Percentiles rank a stretch among this genome's conserved stretches.
phyloP scores from a whole-genome alignment of 2,888 invertebrate species.

The Seira sanloemensis region DNA sequence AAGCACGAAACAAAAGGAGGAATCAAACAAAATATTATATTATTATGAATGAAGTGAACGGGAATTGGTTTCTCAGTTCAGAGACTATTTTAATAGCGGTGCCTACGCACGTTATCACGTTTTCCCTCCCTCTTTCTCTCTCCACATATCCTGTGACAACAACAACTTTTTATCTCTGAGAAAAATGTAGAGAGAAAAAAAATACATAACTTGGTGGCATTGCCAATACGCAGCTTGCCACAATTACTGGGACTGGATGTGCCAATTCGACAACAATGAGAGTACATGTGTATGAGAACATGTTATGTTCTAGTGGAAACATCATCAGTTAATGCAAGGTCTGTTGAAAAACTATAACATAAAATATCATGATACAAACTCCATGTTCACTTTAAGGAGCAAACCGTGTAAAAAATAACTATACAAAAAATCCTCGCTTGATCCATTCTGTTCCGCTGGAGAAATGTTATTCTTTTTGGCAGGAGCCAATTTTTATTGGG shows the following conservation, averaged over 20 bases:
- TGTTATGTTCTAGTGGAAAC: not conserved
- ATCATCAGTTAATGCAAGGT: not conserved
- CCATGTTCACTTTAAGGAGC: not conserved
- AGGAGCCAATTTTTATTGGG: slow-evolving; percentile 52
- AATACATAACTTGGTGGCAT: not conserved
- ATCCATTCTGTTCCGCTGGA: not conserved
- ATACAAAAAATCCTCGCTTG: not conserved
- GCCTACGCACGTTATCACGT: not conserved
- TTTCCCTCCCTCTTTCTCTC: not conserved
- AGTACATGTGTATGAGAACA: not conserved
- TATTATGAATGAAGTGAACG: not conserved
- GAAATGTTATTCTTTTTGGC: slow-evolving; percentile 56
- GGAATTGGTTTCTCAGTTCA: not conserved
- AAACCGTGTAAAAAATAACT: not conserved
- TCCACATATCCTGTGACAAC: slow-evolving; percentile 1
- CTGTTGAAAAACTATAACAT: not conserved
- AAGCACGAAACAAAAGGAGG: not conserved
- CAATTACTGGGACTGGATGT: not conserved
- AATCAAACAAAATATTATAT: slow-evolving; percentile 4
- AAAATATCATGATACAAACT: not conserved
- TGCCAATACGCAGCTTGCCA: not conserved
- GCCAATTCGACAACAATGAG: slow-evolving; percentile 13
- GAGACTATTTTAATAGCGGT: not conserved
- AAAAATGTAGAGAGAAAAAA: not conserved
- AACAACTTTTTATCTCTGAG: slow-evolving; percentile 11